Conservation (phyloP, 2,797 vertebrate species). For the Clarias laeviceps region DNA sequence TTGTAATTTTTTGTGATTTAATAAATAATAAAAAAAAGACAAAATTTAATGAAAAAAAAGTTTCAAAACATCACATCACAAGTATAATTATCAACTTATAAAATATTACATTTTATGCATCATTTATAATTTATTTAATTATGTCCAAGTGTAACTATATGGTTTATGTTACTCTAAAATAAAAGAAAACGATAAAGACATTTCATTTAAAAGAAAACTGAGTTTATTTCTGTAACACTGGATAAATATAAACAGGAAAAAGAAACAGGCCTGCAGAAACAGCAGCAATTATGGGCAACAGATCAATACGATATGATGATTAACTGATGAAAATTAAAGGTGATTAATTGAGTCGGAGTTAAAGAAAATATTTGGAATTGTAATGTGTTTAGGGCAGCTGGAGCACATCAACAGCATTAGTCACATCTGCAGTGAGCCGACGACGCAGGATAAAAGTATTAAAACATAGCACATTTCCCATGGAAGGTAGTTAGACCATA, state of each 20-base stretch:
- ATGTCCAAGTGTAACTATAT: background rate
- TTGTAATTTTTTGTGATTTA: no score
- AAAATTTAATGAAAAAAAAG: no score
- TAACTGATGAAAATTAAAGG: background rate
- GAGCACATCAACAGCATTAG: background rate
- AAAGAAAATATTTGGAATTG: background rate
- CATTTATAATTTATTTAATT: background rate
- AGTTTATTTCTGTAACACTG: constrained; percentile 5
- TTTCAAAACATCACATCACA: no score
- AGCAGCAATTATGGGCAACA: background rate
- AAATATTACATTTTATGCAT: background rate
- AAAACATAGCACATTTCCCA: background rate
- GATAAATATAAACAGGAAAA: no score
- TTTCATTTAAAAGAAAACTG: background rate
- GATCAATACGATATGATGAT: background rate
- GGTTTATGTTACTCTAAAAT: background rate
- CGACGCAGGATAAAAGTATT: background rate
- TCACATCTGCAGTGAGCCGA: background rate
- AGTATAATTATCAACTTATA: background rate
- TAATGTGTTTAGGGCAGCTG: background rate
- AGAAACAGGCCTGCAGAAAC: background rate
- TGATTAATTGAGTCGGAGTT: background rate
- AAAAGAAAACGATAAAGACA: background rate
- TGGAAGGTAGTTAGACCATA: background rate
- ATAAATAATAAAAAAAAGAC: no score